These are phyloP conservation scores for Erannis defoliaria DNA, from an alignment of 2,888 invertebrate genomes.

Conservation along the genomic window DNA sequence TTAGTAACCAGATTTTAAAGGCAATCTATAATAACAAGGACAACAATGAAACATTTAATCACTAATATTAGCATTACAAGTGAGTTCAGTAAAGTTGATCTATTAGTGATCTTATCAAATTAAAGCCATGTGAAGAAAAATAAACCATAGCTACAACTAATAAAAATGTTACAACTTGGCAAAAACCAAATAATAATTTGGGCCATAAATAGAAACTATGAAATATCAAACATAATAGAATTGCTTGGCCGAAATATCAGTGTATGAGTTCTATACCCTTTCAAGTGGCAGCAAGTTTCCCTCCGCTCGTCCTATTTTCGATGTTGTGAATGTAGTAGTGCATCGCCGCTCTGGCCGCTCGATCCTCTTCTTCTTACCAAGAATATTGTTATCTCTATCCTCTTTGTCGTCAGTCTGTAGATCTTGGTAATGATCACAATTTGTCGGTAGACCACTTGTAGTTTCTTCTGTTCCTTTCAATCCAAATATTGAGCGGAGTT, in stretches of 20 bases:
- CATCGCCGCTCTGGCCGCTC: constrained; percentile 80
- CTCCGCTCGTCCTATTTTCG: constrained; percentile 81
- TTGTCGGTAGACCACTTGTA: constrained; percentile 82
- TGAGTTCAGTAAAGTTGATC: too few relatives aligned
- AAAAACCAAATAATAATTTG: too few relatives aligned
- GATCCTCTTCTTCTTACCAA: constrained; percentile 77
- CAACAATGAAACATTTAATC: too few relatives aligned
- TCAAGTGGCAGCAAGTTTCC: constrained; percentile 74
- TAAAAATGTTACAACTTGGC: too few relatives aligned
- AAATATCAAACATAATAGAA: constrained; percentile 20
- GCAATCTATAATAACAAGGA: too few relatives aligned
- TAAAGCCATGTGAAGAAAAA: too few relatives aligned
- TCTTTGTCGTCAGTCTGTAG: constrained; percentile 81
- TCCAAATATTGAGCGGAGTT: constrained; percentile 79
- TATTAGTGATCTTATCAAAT: too few relatives aligned
- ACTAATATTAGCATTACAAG: too few relatives aligned
- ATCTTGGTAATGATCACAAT: constrained; percentile 73
- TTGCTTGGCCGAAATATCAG: constrained; percentile 39
- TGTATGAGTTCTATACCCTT: constrained; percentile 73
- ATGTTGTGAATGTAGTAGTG: constrained; percentile 86
- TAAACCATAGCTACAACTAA: too few relatives aligned
- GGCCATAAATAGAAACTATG: too few relatives aligned
- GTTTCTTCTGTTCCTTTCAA: constrained; percentile 80
- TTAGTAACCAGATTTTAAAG: too few relatives aligned
- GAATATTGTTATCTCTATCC: constrained; percentile 76